Evolutionary conservation across 2,113 vertebrate species (phyloP).

Genomic region (Mola mola): DNA sequence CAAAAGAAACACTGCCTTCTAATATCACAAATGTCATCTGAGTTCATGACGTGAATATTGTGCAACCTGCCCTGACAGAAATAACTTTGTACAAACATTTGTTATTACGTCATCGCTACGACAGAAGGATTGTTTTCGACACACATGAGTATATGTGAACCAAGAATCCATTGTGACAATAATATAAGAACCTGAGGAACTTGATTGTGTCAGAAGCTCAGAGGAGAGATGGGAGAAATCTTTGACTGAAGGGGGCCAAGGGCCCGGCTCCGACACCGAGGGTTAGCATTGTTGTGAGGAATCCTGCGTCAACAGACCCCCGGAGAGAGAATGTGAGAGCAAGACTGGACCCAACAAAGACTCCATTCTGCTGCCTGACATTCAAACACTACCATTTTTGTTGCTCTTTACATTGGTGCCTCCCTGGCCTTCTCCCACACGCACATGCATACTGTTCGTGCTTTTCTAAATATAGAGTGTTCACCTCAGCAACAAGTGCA

Average conservation of each 20-base stretch:
- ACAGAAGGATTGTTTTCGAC: no score
- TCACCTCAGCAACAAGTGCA: slow-evolving; percentile 21
- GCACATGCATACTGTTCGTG: slow-evolving; percentile 22
- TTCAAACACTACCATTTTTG: slow-evolving; percentile 57
- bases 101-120: no score
- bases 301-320: slow-evolving; percentile 68
- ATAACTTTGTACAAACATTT: background rate
- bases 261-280: no score
- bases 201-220: slow-evolving; percentile 9
- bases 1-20: background rate
- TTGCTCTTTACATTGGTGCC: slow-evolving; percentile 30
- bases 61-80: no score
- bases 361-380: slow-evolving; percentile 49
- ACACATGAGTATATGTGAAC: background rate
- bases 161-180: slow-evolving; percentile 10
- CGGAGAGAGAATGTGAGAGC: slow-evolving; percentile 25
- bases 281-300: slow-evolving; percentile 67
- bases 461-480: slow-evolving; percentile 46
- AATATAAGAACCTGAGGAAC: slow-evolving; percentile 52
- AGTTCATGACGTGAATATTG: background rate
- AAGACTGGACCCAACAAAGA: slow-evolving; percentile 69
- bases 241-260: no score
- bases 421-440: background rate
- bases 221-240: background rate
- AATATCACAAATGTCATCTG: background rate